phyloP scores from a whole-genome alignment of 2,113 vertebrate genomes.

The Chinchilla lanigera region DNA sequence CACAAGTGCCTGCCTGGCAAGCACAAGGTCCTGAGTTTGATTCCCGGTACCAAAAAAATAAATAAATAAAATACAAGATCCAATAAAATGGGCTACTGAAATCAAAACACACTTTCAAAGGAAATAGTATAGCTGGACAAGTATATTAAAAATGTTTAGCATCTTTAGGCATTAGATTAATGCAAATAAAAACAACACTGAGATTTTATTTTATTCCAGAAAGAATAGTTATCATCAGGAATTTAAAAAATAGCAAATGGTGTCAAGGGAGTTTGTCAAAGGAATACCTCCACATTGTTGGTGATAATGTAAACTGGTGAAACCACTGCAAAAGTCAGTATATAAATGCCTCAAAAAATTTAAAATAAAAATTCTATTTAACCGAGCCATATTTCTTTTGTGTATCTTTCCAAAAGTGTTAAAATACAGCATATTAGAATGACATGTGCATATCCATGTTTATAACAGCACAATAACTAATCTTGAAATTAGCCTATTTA shows the following conservation, averaged over 20 bases:
- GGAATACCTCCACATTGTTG: background rate
- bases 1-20: too few species aligned
- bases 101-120: background rate
- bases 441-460: background rate
- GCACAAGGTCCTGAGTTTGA: too few species aligned
- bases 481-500: background rate
- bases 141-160: background rate
- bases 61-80: background rate
- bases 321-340: background rate
- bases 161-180: background rate
- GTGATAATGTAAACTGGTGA: background rate
- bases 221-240: background rate
- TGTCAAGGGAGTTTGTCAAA: background rate
- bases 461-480: background rate
- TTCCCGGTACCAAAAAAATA: too few species aligned
- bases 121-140: background rate
- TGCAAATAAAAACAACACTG: background rate
- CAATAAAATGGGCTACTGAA: background rate
- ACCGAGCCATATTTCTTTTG: background rate
- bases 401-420: background rate
- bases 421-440: background rate
- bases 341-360: background rate
- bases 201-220: background rate
- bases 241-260: background rate
- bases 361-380: background rate